A percentile compares a stretch with the other conserved stretches of the same genome.
Evolutionary conservation across 2,113 vertebrate genomes (phyloP).

Genomic region (Choloepus hoffmanni): DNA sequence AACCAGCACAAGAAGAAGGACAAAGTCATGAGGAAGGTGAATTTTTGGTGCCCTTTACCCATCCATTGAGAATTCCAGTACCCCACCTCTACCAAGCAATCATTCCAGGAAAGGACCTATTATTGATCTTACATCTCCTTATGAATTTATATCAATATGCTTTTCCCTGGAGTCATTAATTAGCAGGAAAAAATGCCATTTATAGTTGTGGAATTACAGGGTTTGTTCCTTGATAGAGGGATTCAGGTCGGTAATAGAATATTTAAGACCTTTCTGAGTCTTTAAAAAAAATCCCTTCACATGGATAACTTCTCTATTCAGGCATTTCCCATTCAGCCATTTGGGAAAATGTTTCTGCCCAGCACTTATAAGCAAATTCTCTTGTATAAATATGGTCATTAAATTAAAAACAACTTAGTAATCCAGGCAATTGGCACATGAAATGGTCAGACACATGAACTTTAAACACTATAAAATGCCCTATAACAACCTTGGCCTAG

Average conservation of each 20-base stretch:
- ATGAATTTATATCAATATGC: background rate
- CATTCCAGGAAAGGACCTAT: background rate
- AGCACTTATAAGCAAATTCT: background rate
- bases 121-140: background rate
- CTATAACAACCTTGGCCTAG: background rate
- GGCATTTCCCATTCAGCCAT: background rate
- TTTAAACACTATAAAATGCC: background rate
- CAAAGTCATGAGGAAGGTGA: background rate
- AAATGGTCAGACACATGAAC: background rate
- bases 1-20: background rate
- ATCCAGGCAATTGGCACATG: background rate
- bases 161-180: background rate
- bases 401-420: background rate
- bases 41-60: background rate
- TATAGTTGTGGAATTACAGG: background rate
- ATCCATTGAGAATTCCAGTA: background rate
- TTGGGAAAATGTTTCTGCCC: slow-evolving; percentile 12
- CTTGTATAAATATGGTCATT: background rate
- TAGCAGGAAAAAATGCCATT: background rate
- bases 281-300: slow-evolving; percentile 8
- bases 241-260: background rate
- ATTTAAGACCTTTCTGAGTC: background rate
- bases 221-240: background rate
- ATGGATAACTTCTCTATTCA: background rate
- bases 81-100: background rate